Evolutionary conservation across 2,113 vertebrate genomes (phyloP).

Genomic region (Apaloderma vittatum): DNA sequence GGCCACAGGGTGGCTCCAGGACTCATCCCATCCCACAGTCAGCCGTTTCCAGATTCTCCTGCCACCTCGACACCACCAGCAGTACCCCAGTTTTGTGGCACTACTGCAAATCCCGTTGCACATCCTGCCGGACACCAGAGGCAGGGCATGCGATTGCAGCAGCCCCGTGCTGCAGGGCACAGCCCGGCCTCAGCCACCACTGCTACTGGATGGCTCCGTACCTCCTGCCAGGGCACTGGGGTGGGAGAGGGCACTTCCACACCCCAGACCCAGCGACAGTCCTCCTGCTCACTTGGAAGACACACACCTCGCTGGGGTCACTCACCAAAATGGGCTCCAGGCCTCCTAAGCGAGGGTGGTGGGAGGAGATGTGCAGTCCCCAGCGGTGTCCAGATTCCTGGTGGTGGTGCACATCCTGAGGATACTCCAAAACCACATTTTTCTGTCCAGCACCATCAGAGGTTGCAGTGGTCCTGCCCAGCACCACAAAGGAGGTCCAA

Average conservation of each 20-base stretch:
- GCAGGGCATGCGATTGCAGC: rapidly evolving
- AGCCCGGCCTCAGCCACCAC: background rate
- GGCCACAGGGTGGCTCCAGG: rapidly evolving
- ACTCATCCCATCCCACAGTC: rapidly evolving
- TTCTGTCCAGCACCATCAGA: background rate
- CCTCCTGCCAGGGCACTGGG: rapidly evolving
- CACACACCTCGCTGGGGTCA: background rate
- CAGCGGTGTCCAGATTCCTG: background rate
- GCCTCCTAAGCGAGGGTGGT: rapidly evolving
- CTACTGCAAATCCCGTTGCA: rapidly evolving
- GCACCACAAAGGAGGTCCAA: background rate
- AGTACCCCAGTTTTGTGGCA: background rate
- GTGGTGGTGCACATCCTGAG: background rate
- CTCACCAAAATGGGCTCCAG: background rate
- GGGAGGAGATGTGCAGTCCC: rapidly evolving
- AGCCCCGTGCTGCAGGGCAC: rapidly evolving
- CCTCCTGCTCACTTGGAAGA: rapidly evolving
- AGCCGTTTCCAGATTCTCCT: background rate
- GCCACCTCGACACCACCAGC: background rate
- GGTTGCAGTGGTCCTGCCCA: background rate
- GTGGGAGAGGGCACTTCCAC: background rate
- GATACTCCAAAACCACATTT: background rate
- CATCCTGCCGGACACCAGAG: background rate
- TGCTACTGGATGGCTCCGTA: too few relatives aligned
- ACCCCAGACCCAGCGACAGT: background rate